Conservation (phyloP, 2,888 invertebrate species). For the Halocaridina rubra region DNA sequence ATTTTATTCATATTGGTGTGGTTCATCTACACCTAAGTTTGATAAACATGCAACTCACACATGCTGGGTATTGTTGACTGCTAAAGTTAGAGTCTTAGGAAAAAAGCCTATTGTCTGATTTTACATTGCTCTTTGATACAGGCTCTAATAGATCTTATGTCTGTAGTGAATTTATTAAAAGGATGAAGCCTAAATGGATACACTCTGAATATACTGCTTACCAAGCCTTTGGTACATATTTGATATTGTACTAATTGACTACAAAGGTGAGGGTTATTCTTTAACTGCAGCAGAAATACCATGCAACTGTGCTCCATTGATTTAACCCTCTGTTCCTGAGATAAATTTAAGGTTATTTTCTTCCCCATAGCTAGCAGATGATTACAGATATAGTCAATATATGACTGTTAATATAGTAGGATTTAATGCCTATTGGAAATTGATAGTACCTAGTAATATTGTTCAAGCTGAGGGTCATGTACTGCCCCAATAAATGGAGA, state of each 20-base stretch:
- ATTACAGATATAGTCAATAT: constrained; percentile 6
- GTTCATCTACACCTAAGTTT: background rate
- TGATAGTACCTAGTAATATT: constrained; percentile 12
- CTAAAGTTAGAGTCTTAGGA: background rate
- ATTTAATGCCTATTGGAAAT: constrained; percentile 23
- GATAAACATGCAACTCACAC: background rate
- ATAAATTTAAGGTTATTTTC: background rate
- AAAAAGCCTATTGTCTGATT: background rate
- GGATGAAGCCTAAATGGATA: constrained; percentile 5
- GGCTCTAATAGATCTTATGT: constrained; percentile 24
- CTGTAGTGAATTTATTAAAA: background rate
- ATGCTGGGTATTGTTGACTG: constrained; percentile 10
- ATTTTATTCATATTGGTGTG: background rate
- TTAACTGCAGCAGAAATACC: constrained; percentile 1
- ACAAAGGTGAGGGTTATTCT: background rate
- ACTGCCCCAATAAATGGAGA: background rate
- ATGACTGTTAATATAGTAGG: constrained; percentile 10
- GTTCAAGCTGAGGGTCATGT: background rate
- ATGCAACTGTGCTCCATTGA: background rate
- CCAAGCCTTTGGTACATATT: background rate
- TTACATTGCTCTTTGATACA: constrained; percentile 18
- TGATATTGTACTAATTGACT: background rate
- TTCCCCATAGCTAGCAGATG: constrained; percentile 12
- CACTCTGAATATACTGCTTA: background rate
- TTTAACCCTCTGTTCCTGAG: background rate